These are phyloP conservation scores for Agonopterix heracliana DNA, from an alignment of 2,888 invertebrate genomes.

Conservation along the genomic window DNA sequence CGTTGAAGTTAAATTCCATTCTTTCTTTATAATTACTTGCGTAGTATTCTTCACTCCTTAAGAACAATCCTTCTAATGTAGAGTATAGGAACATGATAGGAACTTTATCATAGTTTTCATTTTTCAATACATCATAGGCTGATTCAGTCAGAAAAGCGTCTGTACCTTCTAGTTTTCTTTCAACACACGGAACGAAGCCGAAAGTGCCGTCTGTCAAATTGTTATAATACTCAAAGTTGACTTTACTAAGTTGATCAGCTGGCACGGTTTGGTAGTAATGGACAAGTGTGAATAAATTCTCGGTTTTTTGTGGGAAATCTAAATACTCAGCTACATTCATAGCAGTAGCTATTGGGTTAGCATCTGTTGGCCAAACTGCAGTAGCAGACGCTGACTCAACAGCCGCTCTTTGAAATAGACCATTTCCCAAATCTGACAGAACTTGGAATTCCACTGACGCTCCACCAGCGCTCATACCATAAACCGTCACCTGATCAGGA, in stretches of 20 bases:
- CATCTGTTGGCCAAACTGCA: constrained; percentile 25
- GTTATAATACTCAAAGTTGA: constrained; percentile 23
- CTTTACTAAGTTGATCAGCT: constrained; percentile 13
- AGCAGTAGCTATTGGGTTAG: constrained; percentile 24
- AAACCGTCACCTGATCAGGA: constrained; percentile 32
- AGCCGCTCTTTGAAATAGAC: constrained; percentile 32
- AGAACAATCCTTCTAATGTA: constrained; percentile 6
- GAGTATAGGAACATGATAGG: constrained; percentile 29
- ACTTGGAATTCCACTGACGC: constrained; percentile 30
- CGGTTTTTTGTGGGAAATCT: constrained; percentile 2
- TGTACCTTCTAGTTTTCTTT: constrained; percentile 13
- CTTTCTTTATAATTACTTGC: constrained; percentile 23
- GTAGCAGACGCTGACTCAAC: constrained; percentile 27
- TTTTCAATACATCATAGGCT: constrained; percentile 19
- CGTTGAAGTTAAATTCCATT: constrained; percentile 26
- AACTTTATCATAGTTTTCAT: constrained; percentile 19
- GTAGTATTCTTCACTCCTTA: constrained; percentile 20
- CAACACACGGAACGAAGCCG: constrained; percentile 35
- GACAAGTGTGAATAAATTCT: not conserved
- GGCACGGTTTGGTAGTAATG: constrained; percentile 1
- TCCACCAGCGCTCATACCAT: constrained; percentile 43
- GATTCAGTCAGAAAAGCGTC: constrained; percentile 18
- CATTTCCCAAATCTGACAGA: constrained; percentile 26
- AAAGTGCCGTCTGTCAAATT: constrained; percentile 27
- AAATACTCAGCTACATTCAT: constrained; percentile 14